These are phyloP conservation scores for Mobula birostris DNA, from an alignment of 2,113 vertebrate species.

Conservation along the genomic window DNA sequence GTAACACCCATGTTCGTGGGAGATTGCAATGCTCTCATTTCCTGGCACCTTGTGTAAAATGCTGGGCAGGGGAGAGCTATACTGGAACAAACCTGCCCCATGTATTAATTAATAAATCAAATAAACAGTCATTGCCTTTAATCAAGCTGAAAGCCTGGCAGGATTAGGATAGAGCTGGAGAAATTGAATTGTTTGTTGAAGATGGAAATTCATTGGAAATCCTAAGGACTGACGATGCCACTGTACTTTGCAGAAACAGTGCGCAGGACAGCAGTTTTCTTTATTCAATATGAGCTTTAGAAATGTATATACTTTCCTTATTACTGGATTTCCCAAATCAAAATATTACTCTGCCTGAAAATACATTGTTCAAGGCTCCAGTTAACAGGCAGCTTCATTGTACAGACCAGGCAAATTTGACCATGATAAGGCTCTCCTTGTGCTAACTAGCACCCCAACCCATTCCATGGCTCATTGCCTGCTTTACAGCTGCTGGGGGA, in stretches of 20 bases:
- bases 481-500: no score
- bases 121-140: background rate
- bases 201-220: constrained; percentile 17
- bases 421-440: background rate
- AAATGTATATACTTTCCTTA: background rate
- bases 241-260: background rate
- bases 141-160: background rate
- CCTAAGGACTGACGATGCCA: background rate
- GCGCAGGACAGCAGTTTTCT: background rate
- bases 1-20: constrained; percentile 33
- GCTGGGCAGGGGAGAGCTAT: background rate
- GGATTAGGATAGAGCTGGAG: background rate
- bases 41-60: constrained; percentile 1
- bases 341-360: background rate
- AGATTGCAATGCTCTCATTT: constrained; percentile 30
- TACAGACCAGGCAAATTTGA: background rate
- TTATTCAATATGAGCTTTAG: background rate
- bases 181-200: background rate
- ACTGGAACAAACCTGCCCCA: background rate
- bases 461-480: background rate
- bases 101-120: constrained; percentile 28
- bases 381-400: background rate
- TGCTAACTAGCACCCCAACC: background rate
- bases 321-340: background rate
- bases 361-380: background rate